A percentile compares a stretch with the other conserved stretches of the same genome.
These are phyloP conservation scores for Pao palembangensis DNA, from an alignment of 2,113 vertebrate species.

Conservation along the genomic window DNA sequence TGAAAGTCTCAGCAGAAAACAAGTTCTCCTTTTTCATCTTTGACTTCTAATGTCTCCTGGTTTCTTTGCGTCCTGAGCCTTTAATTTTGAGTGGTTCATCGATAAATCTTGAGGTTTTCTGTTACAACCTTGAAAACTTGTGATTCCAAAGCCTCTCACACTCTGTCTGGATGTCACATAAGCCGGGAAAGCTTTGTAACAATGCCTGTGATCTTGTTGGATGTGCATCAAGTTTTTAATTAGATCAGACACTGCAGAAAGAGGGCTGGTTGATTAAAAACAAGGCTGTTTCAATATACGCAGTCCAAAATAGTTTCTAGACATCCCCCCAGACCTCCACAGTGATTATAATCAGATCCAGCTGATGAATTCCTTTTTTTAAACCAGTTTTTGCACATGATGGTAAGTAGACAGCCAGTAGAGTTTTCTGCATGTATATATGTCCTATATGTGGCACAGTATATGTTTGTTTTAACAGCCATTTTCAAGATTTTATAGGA, in stretches of 20 bases:
- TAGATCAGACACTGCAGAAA: slow-evolving; percentile 26
- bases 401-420: slow-evolving; percentile 13
- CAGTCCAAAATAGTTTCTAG: slow-evolving; percentile 34
- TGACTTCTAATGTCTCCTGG: too few relatives aligned
- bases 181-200: slow-evolving; percentile 6
- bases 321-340: slow-evolving; percentile 26
- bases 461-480: slow-evolving; percentile 39
- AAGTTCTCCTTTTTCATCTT: too few relatives aligned
- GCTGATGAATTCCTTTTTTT: slow-evolving; percentile 21
- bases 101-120: background rate
- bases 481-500: slow-evolving; percentile 37
- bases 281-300: slow-evolving; percentile 14
- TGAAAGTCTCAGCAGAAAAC: too few relatives aligned
- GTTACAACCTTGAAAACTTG: background rate
- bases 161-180: slow-evolving; percentile 30
- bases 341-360: slow-evolving; percentile 29
- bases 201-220: slow-evolving; percentile 2
- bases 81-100: too few relatives aligned
- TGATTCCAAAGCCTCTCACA: background rate
- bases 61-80: too few relatives aligned
- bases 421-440: too few relatives aligned
- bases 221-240: background rate
- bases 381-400: slow-evolving; percentile 10
- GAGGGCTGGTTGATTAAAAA: slow-evolving; percentile 32
- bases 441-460: slow-evolving; percentile 4